A percentile compares a stretch with the other conserved stretches of the same genome.
Conservation (phyloP, 2,797 vertebrate genomes). For the Phoeniculus purpureus region DNA sequence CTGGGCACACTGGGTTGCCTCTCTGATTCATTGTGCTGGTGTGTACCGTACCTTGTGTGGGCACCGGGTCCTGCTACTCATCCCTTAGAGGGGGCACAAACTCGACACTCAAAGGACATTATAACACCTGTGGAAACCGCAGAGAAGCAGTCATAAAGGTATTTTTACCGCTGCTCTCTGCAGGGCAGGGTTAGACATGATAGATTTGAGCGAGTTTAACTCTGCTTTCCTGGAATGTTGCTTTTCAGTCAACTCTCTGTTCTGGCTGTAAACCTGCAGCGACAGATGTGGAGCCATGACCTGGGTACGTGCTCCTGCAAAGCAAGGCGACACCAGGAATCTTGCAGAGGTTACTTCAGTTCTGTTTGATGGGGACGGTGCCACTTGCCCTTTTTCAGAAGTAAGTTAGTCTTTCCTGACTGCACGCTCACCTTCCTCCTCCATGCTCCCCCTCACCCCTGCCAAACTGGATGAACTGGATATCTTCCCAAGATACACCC, state of each 20-base stretch:
- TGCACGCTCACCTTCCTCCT: neutral
- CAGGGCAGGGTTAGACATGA: neutral
- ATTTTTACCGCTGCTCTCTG: neutral
- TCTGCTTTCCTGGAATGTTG: neutral
- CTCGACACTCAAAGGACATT: fast-evolving
- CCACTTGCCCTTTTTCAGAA: neutral
- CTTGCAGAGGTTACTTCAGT: neutral
- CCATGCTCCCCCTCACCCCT: neutral
- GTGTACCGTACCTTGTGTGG: neutral
- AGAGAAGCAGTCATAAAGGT: neutral
- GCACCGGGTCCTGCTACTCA: neutral
- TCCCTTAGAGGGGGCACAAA: neutral
- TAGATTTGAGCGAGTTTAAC: neutral
- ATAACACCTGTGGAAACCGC: neutral
- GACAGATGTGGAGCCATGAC: neutral
- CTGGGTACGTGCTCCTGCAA: neutral
- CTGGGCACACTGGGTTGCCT: neutral
- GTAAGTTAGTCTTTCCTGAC: neutral
- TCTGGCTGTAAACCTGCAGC: neutral
- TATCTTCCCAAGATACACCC: constrained; percentile 48
- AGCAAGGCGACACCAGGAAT: neutral
- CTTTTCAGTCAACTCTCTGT: constrained; percentile 1
- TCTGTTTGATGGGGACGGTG: neutral
- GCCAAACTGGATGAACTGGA: constrained; percentile 44
- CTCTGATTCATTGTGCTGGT: neutral